Evolutionary conservation across 2,113 vertebrate genomes (phyloP), one percentile per base, ranked within the genome.

Genomic region (Passer montanus): DNA sequence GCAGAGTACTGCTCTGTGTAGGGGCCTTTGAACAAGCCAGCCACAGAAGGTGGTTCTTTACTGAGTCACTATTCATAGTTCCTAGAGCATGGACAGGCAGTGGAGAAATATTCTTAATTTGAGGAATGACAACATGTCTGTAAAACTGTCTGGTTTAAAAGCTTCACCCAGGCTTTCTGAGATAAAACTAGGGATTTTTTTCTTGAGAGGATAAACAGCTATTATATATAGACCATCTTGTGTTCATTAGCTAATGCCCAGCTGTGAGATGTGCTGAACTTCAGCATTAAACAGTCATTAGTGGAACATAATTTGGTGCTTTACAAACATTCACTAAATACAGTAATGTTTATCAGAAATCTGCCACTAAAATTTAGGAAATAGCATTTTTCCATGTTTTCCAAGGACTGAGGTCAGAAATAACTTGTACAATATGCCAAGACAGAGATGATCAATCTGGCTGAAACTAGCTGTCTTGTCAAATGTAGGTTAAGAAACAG

Each of bases 101-200:
- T 43, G 20, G 7, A 93, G 79, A 86, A 93, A 88, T 70, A 92
- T 6, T 90, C 76, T 84, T 92, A 83, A 83, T 84, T 35, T 84
- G 50, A 84, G 39, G 79, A 90, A 93, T 90, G 85, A 93, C 90
- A 95, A 43, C 72, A 92, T 73, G 95, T 93, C 95, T 97, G 82
- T 83, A 86, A 92, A 93, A 86, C 63, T 70, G 85, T 85, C 92
- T 90, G 67, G 49, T 73, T 83, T 90, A 58, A 86, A 92, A 93
- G 46, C 55, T 77, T 89, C 59, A 83, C 41, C 11, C 28, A 53
- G 72, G 15, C 63, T 77, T 94, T 81, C 58, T 62, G 70, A 62
- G 30, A 85, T 35, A 87, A 92, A 93, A 76, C 20, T 76, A 67
- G 31, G 21, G 9, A 2, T 53, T 88, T 88, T 89, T 89, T 56